phyloP scores from a whole-genome alignment of 2,113 vertebrate genomes.

The Prinia subflava region DNA sequence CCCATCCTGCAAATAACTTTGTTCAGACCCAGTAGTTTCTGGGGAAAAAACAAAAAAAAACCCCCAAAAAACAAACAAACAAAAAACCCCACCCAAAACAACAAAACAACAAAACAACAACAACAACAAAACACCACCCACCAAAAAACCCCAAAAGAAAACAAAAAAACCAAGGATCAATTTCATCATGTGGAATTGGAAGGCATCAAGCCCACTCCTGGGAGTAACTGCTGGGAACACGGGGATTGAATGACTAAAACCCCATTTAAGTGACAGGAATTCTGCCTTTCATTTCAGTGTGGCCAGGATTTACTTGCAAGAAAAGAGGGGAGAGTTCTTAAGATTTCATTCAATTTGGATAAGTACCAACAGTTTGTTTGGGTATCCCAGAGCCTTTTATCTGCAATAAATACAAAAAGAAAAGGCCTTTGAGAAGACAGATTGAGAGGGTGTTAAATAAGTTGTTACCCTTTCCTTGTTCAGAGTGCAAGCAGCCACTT shows the following conservation, averaged over 20 bases:
- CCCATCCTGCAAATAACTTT: neutral
- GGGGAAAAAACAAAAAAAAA: too few species aligned
- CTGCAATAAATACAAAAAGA: conserved; percentile 3
- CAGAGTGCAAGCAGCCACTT: neutral
- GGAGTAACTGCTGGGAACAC: conserved; percentile 11
- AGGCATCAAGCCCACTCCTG: neutral
- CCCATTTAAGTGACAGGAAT: neutral
- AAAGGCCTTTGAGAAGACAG: conserved; percentile 27
- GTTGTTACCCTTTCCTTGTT: conserved; percentile 18
- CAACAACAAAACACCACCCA: too few species aligned
- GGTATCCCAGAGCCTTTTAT: conserved; percentile 13
- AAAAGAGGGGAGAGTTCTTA: neutral
- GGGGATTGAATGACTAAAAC: conserved; percentile 32
- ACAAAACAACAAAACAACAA: too few species aligned
- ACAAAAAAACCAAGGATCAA: neutral
- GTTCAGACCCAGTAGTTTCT: neutral
- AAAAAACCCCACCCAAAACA: too few species aligned
- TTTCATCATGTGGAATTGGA: neutral
- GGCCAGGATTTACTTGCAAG: neutral
- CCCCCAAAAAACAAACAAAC: too few species aligned
- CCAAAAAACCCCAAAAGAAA: too few species aligned
- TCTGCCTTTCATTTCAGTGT: neutral
- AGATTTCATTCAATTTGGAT: conserved; percentile 31
- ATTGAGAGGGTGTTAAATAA: conserved; percentile 6
- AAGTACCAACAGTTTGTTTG: conserved; percentile 45